phyloP scores from a whole-genome alignment of 2,113 vertebrate genomes.

The Cardinalis cardinalis region DNA sequence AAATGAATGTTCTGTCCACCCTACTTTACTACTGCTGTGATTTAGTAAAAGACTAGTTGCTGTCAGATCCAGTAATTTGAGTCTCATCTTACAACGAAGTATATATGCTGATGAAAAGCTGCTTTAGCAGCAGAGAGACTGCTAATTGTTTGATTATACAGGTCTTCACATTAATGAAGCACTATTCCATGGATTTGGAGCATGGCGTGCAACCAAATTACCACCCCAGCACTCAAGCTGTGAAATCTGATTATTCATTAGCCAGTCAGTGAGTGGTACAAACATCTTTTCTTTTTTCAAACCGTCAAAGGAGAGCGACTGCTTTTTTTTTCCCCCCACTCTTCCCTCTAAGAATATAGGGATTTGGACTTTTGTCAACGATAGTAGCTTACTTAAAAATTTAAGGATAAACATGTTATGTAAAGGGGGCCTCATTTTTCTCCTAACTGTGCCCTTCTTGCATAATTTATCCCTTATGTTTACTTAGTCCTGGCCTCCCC shows the following conservation, averaged over 20 bases:
- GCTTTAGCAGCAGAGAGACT: constrained; percentile 83
- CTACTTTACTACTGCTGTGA: constrained; percentile 6
- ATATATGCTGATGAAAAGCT: constrained; percentile 92
- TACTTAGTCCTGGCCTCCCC: constrained; percentile 5
- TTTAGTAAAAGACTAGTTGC: constrained; percentile 64
- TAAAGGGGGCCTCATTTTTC: not conserved
- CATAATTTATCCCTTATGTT: not conserved
- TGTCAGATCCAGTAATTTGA: constrained; percentile 74
- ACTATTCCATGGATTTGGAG: constrained; percentile 94
- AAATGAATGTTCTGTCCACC: constrained; percentile 13
- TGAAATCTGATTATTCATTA: constrained; percentile 99
- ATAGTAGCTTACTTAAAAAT: constrained; percentile 10
- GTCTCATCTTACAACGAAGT: constrained; percentile 80
- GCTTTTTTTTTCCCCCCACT: constrained; percentile 13
- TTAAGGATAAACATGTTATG: not conserved
- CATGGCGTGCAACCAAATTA: constrained; percentile 97
- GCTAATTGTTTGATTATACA: constrained; percentile 99
- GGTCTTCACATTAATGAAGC: constrained; percentile 99
- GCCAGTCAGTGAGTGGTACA: constrained; percentile 95
- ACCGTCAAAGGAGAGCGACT: constrained; percentile 76
- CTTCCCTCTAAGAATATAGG: constrained; percentile 48
- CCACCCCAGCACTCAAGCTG: constrained; percentile 97
- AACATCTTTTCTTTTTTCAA: constrained; percentile 81
- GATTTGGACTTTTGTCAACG: constrained; percentile 32
- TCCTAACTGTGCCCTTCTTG: not conserved